Evolutionary conservation across 2,888 invertebrate species (phyloP).

Genomic region (Biston stratarius): DNA sequence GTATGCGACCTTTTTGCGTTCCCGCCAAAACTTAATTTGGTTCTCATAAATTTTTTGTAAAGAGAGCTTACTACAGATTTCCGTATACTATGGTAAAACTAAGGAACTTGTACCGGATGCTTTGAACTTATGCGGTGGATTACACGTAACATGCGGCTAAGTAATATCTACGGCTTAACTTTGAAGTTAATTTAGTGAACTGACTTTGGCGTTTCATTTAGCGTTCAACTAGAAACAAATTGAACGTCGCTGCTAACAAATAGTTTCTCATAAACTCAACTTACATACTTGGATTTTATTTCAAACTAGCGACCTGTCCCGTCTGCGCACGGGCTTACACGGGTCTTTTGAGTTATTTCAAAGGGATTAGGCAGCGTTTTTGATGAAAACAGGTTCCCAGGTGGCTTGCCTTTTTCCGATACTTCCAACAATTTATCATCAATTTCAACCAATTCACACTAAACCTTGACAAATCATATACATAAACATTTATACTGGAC

Average conservation of each 20-base stretch:
- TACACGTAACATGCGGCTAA: slow-evolving; percentile 14
- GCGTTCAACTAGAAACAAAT: background rate
- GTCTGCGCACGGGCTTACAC: too few species aligned
- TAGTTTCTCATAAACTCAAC: background rate
- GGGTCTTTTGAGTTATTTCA: too few species aligned
- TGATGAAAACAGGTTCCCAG: too few species aligned
- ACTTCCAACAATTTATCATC: too few species aligned
- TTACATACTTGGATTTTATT: background rate
- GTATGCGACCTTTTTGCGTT: too few species aligned
- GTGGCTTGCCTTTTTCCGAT: too few species aligned
- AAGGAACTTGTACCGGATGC: slow-evolving; percentile 14
- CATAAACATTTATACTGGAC: too few species aligned
- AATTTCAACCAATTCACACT: too few species aligned
- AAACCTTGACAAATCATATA: too few species aligned
- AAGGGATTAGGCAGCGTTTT: too few species aligned
- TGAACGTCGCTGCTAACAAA: background rate
- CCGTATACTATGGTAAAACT: slow-evolving; percentile 2
- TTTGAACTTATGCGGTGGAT: slow-evolving; percentile 16
- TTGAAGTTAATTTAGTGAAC: slow-evolving; percentile 17
- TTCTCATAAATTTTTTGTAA: background rate
- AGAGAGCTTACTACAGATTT: background rate
- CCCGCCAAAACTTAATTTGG: too few species aligned
- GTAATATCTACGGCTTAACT: slow-evolving; percentile 18
- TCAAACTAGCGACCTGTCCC: too few species aligned
- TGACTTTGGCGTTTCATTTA: slow-evolving; percentile 15